phyloP scores from a whole-genome alignment of 1,140 invertebrate species.

The Microvelia longipes region DNA sequence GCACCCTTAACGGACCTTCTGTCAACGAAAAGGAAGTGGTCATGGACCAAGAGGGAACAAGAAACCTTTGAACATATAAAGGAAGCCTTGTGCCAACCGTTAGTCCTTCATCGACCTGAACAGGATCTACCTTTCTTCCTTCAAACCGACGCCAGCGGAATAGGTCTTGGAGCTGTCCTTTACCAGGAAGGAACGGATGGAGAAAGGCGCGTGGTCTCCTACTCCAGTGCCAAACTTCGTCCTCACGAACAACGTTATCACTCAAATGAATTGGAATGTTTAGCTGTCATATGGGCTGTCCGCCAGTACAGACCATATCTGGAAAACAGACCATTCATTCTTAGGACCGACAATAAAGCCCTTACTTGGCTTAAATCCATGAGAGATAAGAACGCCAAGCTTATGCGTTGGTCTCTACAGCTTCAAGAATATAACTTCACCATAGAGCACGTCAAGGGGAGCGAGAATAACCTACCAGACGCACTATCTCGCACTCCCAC shows the following conservation, averaged over 20 bases:
- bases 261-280: slow-evolving; percentile 30
- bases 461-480: too few relatives aligned
- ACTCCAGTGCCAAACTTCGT: neutral
- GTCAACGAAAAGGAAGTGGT: neutral
- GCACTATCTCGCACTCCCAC: too few relatives aligned
- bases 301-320: slow-evolving; percentile 25
- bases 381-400: neutral
- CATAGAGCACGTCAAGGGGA: too few relatives aligned
- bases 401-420: neutral
- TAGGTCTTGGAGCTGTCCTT: neutral
- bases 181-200: neutral
- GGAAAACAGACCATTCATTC: slow-evolving; percentile 14
- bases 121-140: neutral
- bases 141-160: neutral
- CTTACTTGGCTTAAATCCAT: neutral
- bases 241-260: neutral
- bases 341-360: neutral
- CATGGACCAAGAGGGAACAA: neutral
- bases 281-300: slow-evolving; percentile 29
- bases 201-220: neutral
- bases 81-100: neutral
- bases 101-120: neutral
- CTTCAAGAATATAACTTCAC: too few relatives aligned
- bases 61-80: neutral
- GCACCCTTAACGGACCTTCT: neutral